These are phyloP conservation scores for Trematomus loennbergii DNA, from an alignment of 2,113 vertebrate species.

Conservation along the genomic window DNA sequence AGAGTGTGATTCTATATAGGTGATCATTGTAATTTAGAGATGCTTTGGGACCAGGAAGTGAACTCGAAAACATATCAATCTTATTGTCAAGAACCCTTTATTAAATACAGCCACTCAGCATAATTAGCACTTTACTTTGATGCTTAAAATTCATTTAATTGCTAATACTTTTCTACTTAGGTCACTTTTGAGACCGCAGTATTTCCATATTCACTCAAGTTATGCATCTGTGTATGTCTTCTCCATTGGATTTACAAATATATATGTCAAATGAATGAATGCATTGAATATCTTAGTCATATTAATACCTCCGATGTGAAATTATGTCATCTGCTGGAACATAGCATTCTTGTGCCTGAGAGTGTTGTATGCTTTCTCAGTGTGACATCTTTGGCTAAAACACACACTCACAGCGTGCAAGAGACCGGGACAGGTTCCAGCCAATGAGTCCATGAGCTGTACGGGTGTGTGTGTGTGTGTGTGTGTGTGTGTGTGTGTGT, in stretches of 20 bases:
- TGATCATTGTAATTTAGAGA: not conserved
- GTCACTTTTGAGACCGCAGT: too few relatives aligned
- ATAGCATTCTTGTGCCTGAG: not conserved
- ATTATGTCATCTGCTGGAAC: not conserved
- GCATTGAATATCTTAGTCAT: not conserved
- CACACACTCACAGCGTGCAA: conserved; percentile 43
- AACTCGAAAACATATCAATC: not conserved
- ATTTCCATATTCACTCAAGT: too few relatives aligned
- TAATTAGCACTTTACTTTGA: too few relatives aligned
- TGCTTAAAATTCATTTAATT: too few relatives aligned
- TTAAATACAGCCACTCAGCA: not conserved
- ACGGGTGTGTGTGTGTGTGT: not conserved
- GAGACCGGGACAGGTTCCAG: conserved; percentile 28
- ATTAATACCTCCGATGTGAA: not conserved
- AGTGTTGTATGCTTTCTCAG: conserved; percentile 10
- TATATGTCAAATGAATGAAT: not conserved
- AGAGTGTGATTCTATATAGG: too few relatives aligned
- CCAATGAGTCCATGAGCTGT: conserved; percentile 34
- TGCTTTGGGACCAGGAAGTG: not conserved
- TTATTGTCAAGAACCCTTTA: not conserved
- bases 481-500: not conserved
- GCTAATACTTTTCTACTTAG: too few relatives aligned
- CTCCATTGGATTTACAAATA: not conserved
- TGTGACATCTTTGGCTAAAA: conserved; percentile 9
- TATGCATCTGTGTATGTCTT: too few relatives aligned